Conservation (phyloP, 37 sponge, comb jelly and placozoan genomes). For the Bolinopsis microptera region DNA sequence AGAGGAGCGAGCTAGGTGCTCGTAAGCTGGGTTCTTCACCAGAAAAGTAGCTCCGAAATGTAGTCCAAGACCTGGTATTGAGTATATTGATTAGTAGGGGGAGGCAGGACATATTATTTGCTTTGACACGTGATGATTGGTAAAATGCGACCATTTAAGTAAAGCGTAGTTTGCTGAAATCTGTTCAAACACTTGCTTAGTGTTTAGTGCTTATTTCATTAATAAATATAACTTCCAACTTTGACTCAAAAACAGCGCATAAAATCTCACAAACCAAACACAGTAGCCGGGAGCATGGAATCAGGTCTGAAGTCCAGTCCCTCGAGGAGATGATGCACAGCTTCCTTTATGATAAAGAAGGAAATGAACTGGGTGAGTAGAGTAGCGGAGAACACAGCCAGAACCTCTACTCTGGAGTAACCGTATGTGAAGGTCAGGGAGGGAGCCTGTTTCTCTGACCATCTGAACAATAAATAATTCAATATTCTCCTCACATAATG, state of each 20-base stretch:
- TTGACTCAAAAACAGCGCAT: too few relatives aligned
- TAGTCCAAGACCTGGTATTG: background rate
- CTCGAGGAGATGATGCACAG: constrained; percentile 42
- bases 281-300: constrained; percentile 26
- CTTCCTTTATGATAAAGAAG: constrained; percentile 60
- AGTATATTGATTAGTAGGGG: background rate
- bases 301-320: background rate
- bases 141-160: too few relatives aligned
- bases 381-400: constrained; percentile 57
- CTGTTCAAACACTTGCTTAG: too few relatives aligned
- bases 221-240: too few relatives aligned
- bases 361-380: constrained; percentile 61
- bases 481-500: too few relatives aligned
- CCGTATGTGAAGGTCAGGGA: constrained; percentile 24
- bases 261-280: background rate
- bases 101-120: background rate
- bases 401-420: constrained; percentile 61
- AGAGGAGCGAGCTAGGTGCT: constrained; percentile 22
- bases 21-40: constrained; percentile 51
- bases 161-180: too few relatives aligned
- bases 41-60: constrained; percentile 40
- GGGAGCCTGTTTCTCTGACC: constrained; percentile 39
- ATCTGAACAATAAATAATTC: background rate
- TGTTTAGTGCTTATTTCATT: too few relatives aligned
- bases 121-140: too few relatives aligned